A percentile compares a stretch with the other conserved stretches of the same genome.
Evolutionary conservation across 2,888 invertebrate genomes (phyloP).

Genomic region (Odontocerum albicorne): DNA sequence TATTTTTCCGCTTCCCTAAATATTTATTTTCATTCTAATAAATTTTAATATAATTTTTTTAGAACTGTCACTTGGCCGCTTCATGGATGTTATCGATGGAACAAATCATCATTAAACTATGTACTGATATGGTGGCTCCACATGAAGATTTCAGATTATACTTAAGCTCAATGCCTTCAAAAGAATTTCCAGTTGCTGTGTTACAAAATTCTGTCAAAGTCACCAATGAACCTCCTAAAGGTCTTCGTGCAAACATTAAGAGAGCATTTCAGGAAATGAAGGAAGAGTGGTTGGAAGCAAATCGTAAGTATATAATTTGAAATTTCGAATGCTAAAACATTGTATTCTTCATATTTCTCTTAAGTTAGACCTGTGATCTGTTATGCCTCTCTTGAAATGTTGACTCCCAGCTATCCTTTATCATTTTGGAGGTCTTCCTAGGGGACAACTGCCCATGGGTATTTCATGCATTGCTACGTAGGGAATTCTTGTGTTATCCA

Average conservation of each 20-base stretch:
- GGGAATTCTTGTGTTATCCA: too few relatives aligned
- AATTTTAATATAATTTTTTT: conserved; percentile 40
- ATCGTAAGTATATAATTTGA: conserved; percentile 57
- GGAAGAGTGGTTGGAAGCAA: conserved; percentile 78
- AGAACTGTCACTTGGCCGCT: conserved; percentile 92
- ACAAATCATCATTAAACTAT: conserved; percentile 71
- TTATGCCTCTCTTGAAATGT: too few relatives aligned
- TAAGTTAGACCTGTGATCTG: too few relatives aligned
- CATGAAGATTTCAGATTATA: conserved; percentile 78
- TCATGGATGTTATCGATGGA: conserved; percentile 92
- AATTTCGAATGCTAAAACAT: not conserved
- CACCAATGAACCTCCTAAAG: conserved; percentile 93
- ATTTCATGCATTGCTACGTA: too few relatives aligned
- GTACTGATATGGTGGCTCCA: conserved; percentile 64
- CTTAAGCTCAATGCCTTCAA: conserved; percentile 88
- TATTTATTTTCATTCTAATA: too few relatives aligned
- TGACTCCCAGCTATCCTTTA: too few relatives aligned
- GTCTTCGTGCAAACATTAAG: conserved; percentile 84
- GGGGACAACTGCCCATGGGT: too few relatives aligned
- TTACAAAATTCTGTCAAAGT: conserved; percentile 93
- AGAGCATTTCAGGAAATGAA: conserved; percentile 79
- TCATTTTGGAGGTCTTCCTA: too few relatives aligned
- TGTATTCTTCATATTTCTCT: too few relatives aligned
- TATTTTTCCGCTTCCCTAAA: too few relatives aligned
- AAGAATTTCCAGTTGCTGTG: conserved; percentile 85